Base-by-base conservation (phyloP, 2,888 invertebrate species). In the Caradrina kadenii region DNA sequence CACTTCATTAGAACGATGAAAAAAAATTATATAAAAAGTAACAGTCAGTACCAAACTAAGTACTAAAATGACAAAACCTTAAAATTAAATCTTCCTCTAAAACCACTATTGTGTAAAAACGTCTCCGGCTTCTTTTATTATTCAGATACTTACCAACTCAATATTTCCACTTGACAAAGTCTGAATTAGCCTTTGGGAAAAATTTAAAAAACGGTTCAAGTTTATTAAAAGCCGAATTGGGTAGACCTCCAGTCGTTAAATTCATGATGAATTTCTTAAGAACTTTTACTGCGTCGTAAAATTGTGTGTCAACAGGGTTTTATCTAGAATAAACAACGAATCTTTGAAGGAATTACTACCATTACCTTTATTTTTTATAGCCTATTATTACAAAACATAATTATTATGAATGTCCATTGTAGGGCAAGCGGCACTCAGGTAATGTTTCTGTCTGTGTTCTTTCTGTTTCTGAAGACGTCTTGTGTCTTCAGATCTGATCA, bases 91-190 rank as follows among this genome's bases (percentile, higher is more conserved):
- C 39, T 39, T 56, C 64, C 48, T 49, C 55, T 62, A 19, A 58
- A n/a, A 62, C 69, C 58, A 66, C 66, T 66, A 73, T 78, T 79
- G 69, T 76, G 64, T 69, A 61, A 82, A 73, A 76, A 75, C 59
- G 52, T 73, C 79, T 56, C 56, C 62, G 65, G 68, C 54, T 75
- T 73, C 66, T 69, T 80, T 79, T 65, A 81, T 81, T 79, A 82
- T 73, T 82, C 72, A 79, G 69, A 74, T 76, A 76, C 78, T 82
- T 80, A 71, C 54, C 69, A 74, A 82, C 82, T 80, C 71, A 74
- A 82, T 82, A 82, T 82, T 82, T 78, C 69, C 68, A 78, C 79
- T 76, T 60, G 59, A 68, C 66, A 66, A 73, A 82, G 56, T 73
- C 79, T 63, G 76, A 82, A 82, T 81, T 76, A 76, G 74, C 69